phyloP scores from a whole-genome alignment of 2,113 vertebrate species.

The Aphyosemion australe region DNA sequence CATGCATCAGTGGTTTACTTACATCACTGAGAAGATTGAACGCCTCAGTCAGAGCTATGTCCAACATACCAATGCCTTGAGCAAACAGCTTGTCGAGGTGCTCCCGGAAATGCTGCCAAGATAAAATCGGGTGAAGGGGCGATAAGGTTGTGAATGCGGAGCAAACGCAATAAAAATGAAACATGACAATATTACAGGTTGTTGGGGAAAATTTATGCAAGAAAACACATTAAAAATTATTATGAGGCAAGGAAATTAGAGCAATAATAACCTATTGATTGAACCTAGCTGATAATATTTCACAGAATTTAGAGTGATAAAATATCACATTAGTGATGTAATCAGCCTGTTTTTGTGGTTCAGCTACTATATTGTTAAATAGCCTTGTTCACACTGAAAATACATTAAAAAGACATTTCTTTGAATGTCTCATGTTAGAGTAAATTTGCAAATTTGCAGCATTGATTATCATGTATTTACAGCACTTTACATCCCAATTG shows the following conservation, averaged over 20 bases:
- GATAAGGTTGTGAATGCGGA: neutral
- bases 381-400: too few relatives aligned
- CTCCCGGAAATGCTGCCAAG: constrained; percentile 91
- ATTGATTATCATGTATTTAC: too few relatives aligned
- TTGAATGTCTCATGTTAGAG: too few relatives aligned
- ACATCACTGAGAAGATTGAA: constrained; percentile 93
- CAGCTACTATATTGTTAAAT: too few relatives aligned
- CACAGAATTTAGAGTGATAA: neutral
- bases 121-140: constrained; percentile 4
- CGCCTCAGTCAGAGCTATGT: constrained; percentile 92
- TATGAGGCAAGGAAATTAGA: neutral
- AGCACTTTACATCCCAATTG: too few relatives aligned
- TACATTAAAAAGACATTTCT: too few relatives aligned
- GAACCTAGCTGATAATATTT: neutral
- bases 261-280: neutral
- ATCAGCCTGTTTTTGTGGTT: too few relatives aligned
- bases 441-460: too few relatives aligned
- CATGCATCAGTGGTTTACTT: constrained; percentile 65
- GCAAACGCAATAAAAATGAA: neutral
- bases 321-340: too few relatives aligned
- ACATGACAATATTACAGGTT: neutral
- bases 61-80: constrained; percentile 97
- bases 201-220: neutral
- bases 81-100: constrained; percentile 94
- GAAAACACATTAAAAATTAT: neutral